Evolutionary conservation across 2,888 invertebrate genomes (phyloP), one percentile per base, ranked within the genome.

Genomic region (Volucella inanis): DNA sequence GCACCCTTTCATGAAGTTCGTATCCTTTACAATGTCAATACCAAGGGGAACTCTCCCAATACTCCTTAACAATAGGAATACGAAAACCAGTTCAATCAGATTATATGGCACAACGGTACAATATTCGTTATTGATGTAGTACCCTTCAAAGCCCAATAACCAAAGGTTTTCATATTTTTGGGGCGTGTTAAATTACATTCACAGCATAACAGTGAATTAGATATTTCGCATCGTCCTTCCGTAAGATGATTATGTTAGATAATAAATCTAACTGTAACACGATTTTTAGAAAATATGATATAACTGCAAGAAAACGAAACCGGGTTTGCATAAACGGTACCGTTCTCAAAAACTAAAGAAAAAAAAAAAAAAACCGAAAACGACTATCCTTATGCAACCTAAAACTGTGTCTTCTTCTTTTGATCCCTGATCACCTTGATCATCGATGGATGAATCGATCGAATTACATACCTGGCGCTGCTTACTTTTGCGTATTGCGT

Each of bases 141-240:
- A 61, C 52, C 22, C 39, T 43, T 70, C 76, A 76, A 65, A 64
- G 80, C 47, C 76, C 22, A 38, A 41, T 71, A 31, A 31, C 0
- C 0, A 6, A 31, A 45, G 22, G 18, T 68, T 78, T 83, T 45
- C 41, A 85, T 80, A 76, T 81, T 67, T 75, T 75, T 72, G 75
- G 87, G 88, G 89, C 93, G 89, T 88, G 87, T 89, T 88, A 78
- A 88, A 89, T 89, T 89, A 87, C 89, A 88, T 87, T 88, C 31
- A 31, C 31, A 6, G 6, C 6, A 31, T 88, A 89, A 89, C 84
- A 75, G 84, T 80, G 62, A 15, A 41, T 43, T 52, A 14, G 39
- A 59, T 71, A 47, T 62, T 62, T 9, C 54, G 57, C 41, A 65
- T 57, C 45, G 54, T 57, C 50, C 75, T 75, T 22, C 41, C 62